A percentile compares a stretch with the other conserved stretches of the same genome.
phyloP scores from a whole-genome alignment of 1,140 invertebrate species.

The Hyposmocoma kahamanoa region DNA sequence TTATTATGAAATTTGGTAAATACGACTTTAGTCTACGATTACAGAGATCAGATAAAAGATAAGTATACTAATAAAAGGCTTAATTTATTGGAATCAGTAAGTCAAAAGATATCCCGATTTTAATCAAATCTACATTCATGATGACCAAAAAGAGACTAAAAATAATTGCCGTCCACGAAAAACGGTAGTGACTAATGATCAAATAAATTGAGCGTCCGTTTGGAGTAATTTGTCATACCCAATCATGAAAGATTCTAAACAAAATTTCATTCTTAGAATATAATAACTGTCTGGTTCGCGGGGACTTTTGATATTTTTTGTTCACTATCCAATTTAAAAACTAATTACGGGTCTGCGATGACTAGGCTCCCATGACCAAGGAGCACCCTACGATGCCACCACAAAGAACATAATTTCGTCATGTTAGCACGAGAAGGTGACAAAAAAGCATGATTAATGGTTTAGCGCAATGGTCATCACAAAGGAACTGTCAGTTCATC shows the following conservation, averaged over 20 bases:
- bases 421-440: conserved; percentile 52
- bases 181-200: conserved; percentile 29
- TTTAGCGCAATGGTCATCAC: conserved; percentile 28
- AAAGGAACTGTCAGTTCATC: conserved; percentile 39
- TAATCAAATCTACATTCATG: conserved; percentile 11
- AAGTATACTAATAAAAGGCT: too few species aligned
- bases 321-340: conserved; percentile 60
- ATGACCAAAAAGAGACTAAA: not conserved
- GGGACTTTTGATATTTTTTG: conserved; percentile 43
- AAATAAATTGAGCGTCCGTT: conserved; percentile 33
- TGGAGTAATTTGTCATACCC: conserved; percentile 59
- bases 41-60: too few species aligned
- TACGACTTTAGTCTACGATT: too few species aligned
- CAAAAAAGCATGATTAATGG: conserved; percentile 67
- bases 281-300: conserved; percentile 44
- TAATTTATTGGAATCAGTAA: too few species aligned
- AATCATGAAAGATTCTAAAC: conserved; percentile 45
- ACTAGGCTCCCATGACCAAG: conserved; percentile 48
- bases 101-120: too few species aligned
- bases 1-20: too few species aligned
- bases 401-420: conserved; percentile 67
- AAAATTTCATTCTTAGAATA: conserved; percentile 38
- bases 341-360: conserved; percentile 56
- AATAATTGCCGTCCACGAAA: conserved; percentile 13
- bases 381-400: conserved; percentile 42